A percentile compares a stretch with the other conserved stretches of the same genome.
Conservation (phyloP, 2,888 invertebrate genomes). For the Aphidius colemani region DNA sequence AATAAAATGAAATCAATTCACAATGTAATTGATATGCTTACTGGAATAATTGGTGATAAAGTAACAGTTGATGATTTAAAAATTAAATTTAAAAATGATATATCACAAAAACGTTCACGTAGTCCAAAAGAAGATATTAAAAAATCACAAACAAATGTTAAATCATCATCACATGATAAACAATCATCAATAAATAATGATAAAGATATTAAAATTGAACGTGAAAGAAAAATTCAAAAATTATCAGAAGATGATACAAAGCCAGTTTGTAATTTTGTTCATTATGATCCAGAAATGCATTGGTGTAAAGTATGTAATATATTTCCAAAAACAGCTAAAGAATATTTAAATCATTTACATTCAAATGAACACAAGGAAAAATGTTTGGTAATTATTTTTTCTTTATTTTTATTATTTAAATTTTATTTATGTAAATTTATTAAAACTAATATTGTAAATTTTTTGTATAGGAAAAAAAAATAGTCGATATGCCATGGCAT, state of each 20-base stretch:
- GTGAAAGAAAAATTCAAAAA: conserved; percentile 42
- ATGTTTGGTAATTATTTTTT: conserved; percentile 52
- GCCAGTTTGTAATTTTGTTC: conserved; percentile 75
- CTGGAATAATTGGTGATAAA: conserved; percentile 81
- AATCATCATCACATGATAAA: conserved; percentile 45
- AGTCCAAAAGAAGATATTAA: conserved; percentile 56
- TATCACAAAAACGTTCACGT: conserved; percentile 45
- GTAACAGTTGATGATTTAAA: conserved; percentile 59
- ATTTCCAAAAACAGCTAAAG: conserved; percentile 85
- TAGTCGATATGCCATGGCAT: conserved; percentile 79
- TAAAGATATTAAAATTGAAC: conserved; percentile 47
- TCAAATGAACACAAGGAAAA: conserved; percentile 74
- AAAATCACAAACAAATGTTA: conserved; percentile 48
- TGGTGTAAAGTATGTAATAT: conserved; percentile 88
- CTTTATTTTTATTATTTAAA: neutral
- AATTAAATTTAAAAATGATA: conserved; percentile 51
- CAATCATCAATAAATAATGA: conserved; percentile 47
- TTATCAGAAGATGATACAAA: conserved; percentile 50
- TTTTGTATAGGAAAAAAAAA: conserved; percentile 63
- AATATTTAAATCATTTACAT: conserved; percentile 83
- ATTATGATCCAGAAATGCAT: conserved; percentile 88
- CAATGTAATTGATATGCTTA: conserved; percentile 87
- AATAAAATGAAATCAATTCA: conserved; percentile 81
- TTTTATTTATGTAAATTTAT: conserved; percentile 7
- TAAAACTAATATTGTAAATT: conserved; percentile 26